Base-by-base conservation (phyloP, 2,888 invertebrate genomes). In the Thelaira solivaga region DNA sequence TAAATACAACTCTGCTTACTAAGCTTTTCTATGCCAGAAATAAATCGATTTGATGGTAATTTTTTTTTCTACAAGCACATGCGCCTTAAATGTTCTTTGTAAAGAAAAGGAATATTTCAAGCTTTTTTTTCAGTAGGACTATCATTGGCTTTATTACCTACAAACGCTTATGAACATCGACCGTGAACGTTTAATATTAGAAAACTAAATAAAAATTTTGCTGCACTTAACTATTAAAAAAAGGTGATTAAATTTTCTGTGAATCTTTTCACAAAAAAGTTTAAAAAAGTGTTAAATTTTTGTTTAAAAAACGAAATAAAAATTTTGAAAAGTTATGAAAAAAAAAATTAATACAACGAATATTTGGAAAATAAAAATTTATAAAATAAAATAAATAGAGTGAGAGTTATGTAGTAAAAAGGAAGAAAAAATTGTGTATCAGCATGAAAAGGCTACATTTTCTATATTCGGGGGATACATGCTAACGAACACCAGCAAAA, bases 101-200 rank as follows among this genome's bases (percentile, higher is more conserved):
- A 61, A 45, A 71, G n/a, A n/a, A 55, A 76, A 69, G 71, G 76
- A 76, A 80, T 68, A 75, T 71, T 64, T 80, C 68, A 80, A 81
- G 85, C 84, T 86, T 86, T 86, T 39, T 85, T 84, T 74, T 74
- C 69, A 47, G 82, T 84, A 81, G 84, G 84, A 82, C 83, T 84
- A 74, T 84, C 83, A 83, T 84, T 82, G 81, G 78, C 81, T 84
- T 82, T 83, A 81, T 81, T 80, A 82, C 80, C 84, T 86, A 87
- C 80, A 86, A 86, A 86, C 86, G 86, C 86, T 87, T 86, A 85
- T 86, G 87, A 87, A 86, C 86, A 87, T 87, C 87, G 86, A 85
- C 87, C 87, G 87, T 86, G 86, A 86, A 85, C 87, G 86, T 87
- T 86, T 87, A 86, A 83, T 39, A 55, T 36, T 83, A 86, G 69